phyloP scores from a whole-genome alignment of 2,888 invertebrate genomes.

The Antitype chi region DNA sequence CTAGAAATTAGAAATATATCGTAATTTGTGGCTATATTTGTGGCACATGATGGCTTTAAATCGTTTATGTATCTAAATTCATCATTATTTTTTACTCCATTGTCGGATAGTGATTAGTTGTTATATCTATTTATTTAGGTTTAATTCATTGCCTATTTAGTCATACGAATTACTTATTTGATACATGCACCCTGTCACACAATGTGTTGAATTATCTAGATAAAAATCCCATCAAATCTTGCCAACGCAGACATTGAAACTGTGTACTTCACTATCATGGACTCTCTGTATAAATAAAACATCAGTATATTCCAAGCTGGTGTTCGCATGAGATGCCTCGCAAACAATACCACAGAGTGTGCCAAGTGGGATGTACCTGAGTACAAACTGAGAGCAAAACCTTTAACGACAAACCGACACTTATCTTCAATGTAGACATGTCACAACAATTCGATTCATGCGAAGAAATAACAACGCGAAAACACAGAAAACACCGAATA shows the following conservation, averaged over 20 bases:
- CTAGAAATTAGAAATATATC: not conserved
- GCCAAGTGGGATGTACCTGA: constrained; percentile 89
- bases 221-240: constrained; percentile 65
- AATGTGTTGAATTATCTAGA: constrained; percentile 79
- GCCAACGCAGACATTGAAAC: constrained; percentile 70
- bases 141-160: constrained; percentile 69
- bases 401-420: constrained; percentile 80
- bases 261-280: constrained; percentile 73
- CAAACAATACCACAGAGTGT: constrained; percentile 87
- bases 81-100: constrained; percentile 57
- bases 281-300: constrained; percentile 67
- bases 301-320: constrained; percentile 70
- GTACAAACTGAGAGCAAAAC: constrained; percentile 80
- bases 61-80: not conserved
- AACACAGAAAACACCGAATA: constrained; percentile 87
- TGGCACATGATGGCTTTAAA: not conserved
- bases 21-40: not conserved
- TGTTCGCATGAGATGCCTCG: constrained; percentile 76
- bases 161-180: constrained; percentile 76
- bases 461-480: constrained; percentile 88
- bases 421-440: constrained; percentile 82
- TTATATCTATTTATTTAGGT: constrained; percentile 67
- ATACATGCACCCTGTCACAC: constrained; percentile 91
- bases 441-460: constrained; percentile 88
- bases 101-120: constrained; percentile 51